Evolutionary conservation across 2,888 invertebrate genomes (phyloP), one percentile per base, ranked within the genome.

Genomic region (Hirtodrosophila alboralis): DNA sequence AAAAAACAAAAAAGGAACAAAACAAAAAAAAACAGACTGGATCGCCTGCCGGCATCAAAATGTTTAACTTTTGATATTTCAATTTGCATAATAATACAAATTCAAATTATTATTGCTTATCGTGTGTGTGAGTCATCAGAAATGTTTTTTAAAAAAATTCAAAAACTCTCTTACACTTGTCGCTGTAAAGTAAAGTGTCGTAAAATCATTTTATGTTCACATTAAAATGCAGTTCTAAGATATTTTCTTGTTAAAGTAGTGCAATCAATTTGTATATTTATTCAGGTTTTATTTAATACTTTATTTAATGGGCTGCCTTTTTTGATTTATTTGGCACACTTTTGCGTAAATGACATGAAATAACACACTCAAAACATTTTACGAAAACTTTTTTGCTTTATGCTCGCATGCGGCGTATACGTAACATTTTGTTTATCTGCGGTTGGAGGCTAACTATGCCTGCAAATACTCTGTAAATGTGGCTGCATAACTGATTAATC

Each of bases 251-350:
- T 33, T 51, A 66, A 56, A 47, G 58, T 44, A 53, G 49, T 51
- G 47, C 40, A 45, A 23, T 13, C 26, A 45, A 41, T 66, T 59
- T 69, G 60, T 81, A 49, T 83, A 59, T 68, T 58, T 71, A 65
- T 60, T 69, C 54, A 62, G 62, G 63, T 70, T 78, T 64, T 37
- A 67, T 73, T 78, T 48, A 66, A 60, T 54, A 62, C 77, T 59
- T 62, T 43, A 31, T 47, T 83, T 80, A 68, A 76, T 75, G 61
- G 66, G 34, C 41, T 23, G 34, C 71, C 41, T 60, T 66, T n/a
- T 54, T 70, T 77, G 81, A 84, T 80, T 84, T 80, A 84, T 77
- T 73, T 80, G 79, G 81, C 84, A 81, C 77, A 84, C 70, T 76
- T 73, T 65, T 54, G 40, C 41, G 18, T 48, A 62, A 71, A 73